Conservation (phyloP, 2,113 vertebrate genomes). For the Calonectris borealis region DNA sequence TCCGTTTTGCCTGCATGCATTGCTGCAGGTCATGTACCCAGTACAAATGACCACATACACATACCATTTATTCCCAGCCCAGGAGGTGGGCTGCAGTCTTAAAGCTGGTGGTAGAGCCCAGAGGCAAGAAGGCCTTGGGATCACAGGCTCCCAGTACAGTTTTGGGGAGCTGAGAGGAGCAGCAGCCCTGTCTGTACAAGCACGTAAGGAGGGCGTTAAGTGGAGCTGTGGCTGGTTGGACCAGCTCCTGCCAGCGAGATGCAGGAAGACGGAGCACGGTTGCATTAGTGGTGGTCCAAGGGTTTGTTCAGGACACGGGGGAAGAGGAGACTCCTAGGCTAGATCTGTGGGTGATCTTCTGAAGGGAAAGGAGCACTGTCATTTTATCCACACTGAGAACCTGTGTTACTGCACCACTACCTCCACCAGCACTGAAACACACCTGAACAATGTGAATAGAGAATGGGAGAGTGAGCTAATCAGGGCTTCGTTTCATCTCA, state of each 20-base stretch:
- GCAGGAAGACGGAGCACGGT: neutral
- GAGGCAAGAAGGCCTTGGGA: neutral
- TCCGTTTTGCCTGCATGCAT: neutral
- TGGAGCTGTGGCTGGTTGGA: neutral
- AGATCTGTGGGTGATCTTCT: neutral
- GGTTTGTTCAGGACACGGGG: neutral
- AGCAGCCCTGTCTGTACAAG: neutral
- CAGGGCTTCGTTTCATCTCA: neutral
- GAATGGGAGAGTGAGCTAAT: neutral
- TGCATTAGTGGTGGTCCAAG: neutral
- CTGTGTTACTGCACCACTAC: neutral
- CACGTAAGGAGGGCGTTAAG: accelerated
- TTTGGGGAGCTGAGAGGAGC: neutral
- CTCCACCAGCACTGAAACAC: neutral
- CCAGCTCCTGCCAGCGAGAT: neutral
- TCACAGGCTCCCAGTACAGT: neutral
- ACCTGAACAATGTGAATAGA: neutral
- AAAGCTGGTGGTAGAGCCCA: neutral
- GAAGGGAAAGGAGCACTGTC: neutral
- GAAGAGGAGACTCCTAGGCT: neutral
- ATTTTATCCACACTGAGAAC: neutral
- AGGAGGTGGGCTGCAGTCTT: neutral
- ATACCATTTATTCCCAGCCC: neutral
- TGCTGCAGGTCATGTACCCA: neutral
- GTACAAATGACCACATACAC: neutral